Percentiles rank a stretch among this genome's conserved stretches.
These are phyloP conservation scores for Agrotis ipsilon DNA, from an alignment of 2,888 invertebrate species.

Conservation along the genomic window DNA sequence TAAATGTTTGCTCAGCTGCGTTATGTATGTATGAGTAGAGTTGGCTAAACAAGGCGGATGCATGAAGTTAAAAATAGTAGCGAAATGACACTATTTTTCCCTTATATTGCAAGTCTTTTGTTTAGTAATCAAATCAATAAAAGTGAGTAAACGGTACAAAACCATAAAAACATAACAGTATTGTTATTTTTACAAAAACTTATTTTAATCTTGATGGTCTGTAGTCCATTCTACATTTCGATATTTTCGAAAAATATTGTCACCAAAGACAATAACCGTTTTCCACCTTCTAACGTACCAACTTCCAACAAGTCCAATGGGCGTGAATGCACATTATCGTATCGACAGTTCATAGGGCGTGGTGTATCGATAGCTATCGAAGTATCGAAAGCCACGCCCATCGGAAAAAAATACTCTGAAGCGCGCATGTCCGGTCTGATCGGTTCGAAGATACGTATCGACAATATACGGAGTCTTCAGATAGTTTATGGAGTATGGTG, in stretches of 20 bases:
- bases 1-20: too few species aligned
- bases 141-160: too few species aligned
- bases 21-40: too few species aligned
- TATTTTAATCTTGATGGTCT: too few species aligned
- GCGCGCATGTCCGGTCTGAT: conserved; percentile 77
- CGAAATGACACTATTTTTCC: too few species aligned
- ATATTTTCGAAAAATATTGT: background rate
- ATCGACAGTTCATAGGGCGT: conserved; percentile 69
- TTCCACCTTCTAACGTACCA: background rate
- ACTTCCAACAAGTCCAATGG: conserved; percentile 5
- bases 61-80: too few species aligned
- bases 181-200: too few species aligned
- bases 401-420: conserved; percentile 70
- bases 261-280: background rate
- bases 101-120: too few species aligned
- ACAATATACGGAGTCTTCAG: conserved; percentile 1
- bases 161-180: too few species aligned
- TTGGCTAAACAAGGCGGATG: too few species aligned
- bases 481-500: background rate
- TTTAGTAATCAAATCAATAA: too few species aligned
- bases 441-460: conserved; percentile 36
- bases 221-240: background rate
- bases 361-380: conserved; percentile 74
- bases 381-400: conserved; percentile 75
- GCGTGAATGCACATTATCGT: conserved; percentile 13